Conservation (phyloP, 2,113 vertebrate species). For the Dipodomys merriami region DNA sequence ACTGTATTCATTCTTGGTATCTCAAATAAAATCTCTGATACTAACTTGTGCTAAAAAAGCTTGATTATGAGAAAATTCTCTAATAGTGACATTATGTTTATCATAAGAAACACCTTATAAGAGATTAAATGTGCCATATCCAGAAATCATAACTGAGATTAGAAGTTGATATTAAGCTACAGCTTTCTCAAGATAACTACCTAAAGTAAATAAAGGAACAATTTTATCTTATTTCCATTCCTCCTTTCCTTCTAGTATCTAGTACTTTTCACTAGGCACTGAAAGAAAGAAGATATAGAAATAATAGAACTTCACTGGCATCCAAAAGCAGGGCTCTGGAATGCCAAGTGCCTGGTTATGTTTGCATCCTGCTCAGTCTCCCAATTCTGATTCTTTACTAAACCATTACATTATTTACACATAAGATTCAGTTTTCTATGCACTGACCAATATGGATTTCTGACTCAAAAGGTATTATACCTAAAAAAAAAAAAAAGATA, state of each 20-base stretch:
- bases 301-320: not conserved
- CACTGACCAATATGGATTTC: not conserved
- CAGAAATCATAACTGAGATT: not conserved
- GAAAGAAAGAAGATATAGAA: too few relatives aligned
- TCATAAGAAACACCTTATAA: not conserved
- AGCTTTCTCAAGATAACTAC: not conserved
- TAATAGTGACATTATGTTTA: not conserved
- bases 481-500: not conserved
- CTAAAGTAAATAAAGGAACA: not conserved
- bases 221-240: not conserved
- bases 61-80: not conserved
- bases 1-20: not conserved
- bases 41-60: conserved; percentile 25
- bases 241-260: too few relatives aligned
- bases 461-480: not conserved
- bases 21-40: not conserved
- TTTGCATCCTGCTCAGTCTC: not conserved
- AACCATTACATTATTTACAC: not conserved
- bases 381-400: not conserved
- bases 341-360: not conserved
- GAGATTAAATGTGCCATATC: not conserved
- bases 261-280: too few relatives aligned
- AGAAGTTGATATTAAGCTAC: not conserved
- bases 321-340: too few relatives aligned
- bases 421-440: not conserved